Base-by-base conservation (phyloP, 1,140 invertebrate genomes). In the Berghia stephanieae region DNA sequence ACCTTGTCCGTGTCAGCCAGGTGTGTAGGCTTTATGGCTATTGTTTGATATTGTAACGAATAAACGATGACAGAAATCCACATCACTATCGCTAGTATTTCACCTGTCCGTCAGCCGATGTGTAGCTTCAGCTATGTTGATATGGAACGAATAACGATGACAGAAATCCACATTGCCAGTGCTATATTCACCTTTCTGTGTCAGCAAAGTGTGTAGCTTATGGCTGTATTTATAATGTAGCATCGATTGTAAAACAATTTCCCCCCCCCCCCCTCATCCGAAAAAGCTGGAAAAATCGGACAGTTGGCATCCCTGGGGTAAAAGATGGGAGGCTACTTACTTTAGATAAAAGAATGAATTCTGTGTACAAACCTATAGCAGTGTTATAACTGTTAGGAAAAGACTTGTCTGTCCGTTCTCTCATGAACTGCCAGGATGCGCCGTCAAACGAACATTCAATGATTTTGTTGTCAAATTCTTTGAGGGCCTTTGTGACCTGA, bases 321-420 rank as follows among this genome's bases (percentile, higher is more conserved):
- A 52, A 16, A 13, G 16, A 21, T 34, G 21, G 0, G n/a, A 27
- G 2, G 5, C 10, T 3, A 70, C 55, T 10, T 13, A 1, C 52
- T 5, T 55, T 21, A 27, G 0, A 6, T n/a, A 36, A 24, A n/a
- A n/a, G 5, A 21, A 18, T 21, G 1, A n/a, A 1, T 18, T 57
- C 21, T 21, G 27, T 16, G 52, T 13, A 84, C 85, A 81, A 91
- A 96, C 95, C 92, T 75, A 89, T 84, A 34, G 96, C 96, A 6
- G 97, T 98, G 2, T 91, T 92, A 74, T 89, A 94, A 71, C 94
- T 94, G 90, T 99, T 99, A 1, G 98, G 98, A 90, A 94, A 96
- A 1, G 95, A 97, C 90, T 99, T 99, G 88, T 99, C 98, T 0
- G 94, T 98, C 84, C 98, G 91, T 88, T 98, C 95, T 69, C 98